Base-by-base conservation (phyloP, 2,797 vertebrate species). In the Parotocinclus haroldoi region DNA sequence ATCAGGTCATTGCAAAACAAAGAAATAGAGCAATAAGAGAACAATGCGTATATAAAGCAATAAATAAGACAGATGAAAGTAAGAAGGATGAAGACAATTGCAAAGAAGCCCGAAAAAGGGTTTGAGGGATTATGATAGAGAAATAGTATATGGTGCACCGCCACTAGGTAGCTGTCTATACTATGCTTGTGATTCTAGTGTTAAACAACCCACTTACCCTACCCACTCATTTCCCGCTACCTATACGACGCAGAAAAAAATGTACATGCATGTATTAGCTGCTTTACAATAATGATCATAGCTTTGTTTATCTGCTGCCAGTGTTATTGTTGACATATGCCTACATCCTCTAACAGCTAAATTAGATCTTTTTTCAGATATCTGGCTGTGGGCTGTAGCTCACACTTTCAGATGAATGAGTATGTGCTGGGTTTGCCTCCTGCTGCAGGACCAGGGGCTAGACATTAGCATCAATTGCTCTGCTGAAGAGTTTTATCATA, bases 381-480 rank as follows among this genome's bases (percentile, higher is more conserved):
- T 5, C 13, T 61, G 65, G 69, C 69, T 59, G 45, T 58, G 51
- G 40, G 62, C 58, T 67, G 63, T 62, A 58, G 66, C 59, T 74
- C 50, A 55, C 53, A n/a, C 57, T 40, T 81, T 80, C 83, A 89
- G 88, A 89, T 81, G 88, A 82, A 83, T 79, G 77, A 84, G 79
- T 75, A 81, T 76, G 68, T 69, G 63, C 72, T 73, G 68, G 63
- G 63, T 54, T 65, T 53, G 74, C 69, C 75, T 81, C 76, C 56
- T 58, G 48, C 67, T 68, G 69, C 64, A 48, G 58, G 65, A 71
- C 89, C 84, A 83, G 78, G 63, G 86, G 89, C 83, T 81, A 88
- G 66, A 83, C 82, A 90, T 90, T 88, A 90, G 79, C 82, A 81
- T 85, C 79, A 73, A 63, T 68, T 76, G 81, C 80, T 73, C 73